Percentiles rank a stretch among this genome's conserved stretches.
These are phyloP conservation scores for Schizotus pectinicornis DNA, from an alignment of 2,888 invertebrate genomes.

Conservation along the genomic window DNA sequence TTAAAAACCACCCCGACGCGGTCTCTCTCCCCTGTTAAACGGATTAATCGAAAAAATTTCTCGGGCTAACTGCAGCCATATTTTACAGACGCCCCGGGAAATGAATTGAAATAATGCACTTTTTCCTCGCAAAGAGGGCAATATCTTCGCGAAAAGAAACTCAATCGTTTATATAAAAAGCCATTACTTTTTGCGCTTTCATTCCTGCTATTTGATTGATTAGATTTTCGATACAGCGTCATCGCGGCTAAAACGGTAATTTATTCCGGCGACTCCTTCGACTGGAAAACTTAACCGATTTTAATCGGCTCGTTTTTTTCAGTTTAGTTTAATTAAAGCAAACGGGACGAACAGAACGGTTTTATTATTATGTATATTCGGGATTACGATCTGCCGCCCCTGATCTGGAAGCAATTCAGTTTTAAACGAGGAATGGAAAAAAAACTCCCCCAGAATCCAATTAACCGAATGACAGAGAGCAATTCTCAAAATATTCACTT, in stretches of 20 bases:
- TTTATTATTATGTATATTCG: background rate
- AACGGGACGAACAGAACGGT: background rate
- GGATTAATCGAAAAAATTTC: background rate
- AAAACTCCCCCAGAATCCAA: no score
- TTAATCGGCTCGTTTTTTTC: conserved; percentile 24
- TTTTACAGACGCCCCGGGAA: conserved; percentile 18
- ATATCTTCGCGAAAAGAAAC: conserved; percentile 23
- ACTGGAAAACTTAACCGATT: conserved; percentile 21
- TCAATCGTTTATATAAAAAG: conserved; percentile 22
- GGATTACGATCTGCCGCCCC: background rate
- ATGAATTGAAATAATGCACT: conserved; percentile 28
- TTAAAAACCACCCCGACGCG: background rate
- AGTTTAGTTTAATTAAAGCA: conserved; percentile 21
- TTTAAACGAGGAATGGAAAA: no score
- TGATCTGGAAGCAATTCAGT: background rate
- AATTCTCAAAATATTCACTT: no score
- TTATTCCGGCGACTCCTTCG: conserved; percentile 25
- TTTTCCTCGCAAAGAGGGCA: conserved; percentile 18
- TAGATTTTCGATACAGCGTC: conserved; percentile 30
- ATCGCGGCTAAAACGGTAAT: conserved; percentile 31
- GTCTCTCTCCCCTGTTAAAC: background rate
- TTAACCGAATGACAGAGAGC: no score
- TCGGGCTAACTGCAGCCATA: conserved; percentile 2
- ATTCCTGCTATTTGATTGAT: conserved; percentile 31
- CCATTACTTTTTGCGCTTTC: conserved; percentile 23